phyloP scores from a whole-genome alignment of 2,113 vertebrate species.

The Pteropus alecto region DNA sequence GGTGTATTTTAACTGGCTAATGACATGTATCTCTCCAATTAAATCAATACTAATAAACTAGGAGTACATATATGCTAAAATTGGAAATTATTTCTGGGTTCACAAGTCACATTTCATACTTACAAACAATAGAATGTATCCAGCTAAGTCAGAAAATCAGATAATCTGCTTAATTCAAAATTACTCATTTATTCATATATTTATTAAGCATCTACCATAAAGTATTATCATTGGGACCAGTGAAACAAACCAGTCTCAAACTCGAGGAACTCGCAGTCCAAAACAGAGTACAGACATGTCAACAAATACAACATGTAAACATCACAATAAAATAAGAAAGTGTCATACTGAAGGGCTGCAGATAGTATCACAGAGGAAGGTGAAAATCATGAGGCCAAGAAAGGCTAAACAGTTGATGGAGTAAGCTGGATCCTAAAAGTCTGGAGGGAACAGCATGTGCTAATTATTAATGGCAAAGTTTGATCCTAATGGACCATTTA shows the following conservation, averaged over 20 bases:
- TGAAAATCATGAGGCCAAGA: neutral
- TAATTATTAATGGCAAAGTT: neutral
- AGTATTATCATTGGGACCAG: neutral
- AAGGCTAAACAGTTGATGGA: neutral
- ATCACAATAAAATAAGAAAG: neutral
- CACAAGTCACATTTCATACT: neutral
- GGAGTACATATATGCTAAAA: neutral
- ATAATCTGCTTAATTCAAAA: constrained; percentile 38
- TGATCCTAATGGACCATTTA: neutral
- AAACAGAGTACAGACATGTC: constrained; percentile 14
- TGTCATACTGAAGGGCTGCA: neutral
- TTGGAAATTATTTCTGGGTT: constrained; percentile 9
- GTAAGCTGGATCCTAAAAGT: neutral
- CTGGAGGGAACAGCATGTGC: neutral
- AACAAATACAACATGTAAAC: neutral
- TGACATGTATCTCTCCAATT: neutral
- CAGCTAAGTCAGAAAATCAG: neutral
- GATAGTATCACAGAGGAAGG: neutral
- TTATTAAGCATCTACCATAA: neutral
- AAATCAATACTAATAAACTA: neutral
- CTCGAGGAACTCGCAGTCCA: neutral
- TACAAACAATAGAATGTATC: neutral
- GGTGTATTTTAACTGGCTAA: neutral
- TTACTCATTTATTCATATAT: neutral
- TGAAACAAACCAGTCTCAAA: constrained; percentile 1